phyloP scores from a whole-genome alignment of 2,888 invertebrate species.

The Lepidocyrtoides sp. region DNA sequence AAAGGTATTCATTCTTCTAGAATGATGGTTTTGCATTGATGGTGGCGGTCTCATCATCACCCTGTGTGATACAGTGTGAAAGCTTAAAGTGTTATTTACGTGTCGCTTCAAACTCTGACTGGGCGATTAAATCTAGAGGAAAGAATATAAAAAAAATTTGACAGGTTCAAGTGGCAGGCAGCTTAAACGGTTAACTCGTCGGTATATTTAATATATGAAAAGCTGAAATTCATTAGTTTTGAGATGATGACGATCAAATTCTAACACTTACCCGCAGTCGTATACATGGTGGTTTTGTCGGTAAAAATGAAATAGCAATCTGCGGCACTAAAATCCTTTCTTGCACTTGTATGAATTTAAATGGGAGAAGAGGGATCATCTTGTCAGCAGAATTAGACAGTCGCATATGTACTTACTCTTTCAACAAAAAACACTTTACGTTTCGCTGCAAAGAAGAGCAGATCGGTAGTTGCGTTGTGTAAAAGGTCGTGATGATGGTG shows the following conservation, averaged over 20 bases:
- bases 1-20: constrained; percentile 2
- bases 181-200: neutral
- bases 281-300: neutral
- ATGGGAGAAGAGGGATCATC: constrained; percentile 31
- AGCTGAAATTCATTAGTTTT: constrained; percentile 51
- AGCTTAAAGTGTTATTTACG: constrained; percentile 64
- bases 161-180: constrained; percentile 47
- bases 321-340: too few relatives aligned
- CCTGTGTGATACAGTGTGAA: constrained; percentile 16
- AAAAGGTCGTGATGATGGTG: neutral
- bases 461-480: neutral
- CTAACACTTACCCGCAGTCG: neutral
- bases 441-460: neutral
- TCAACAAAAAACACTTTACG: constrained; percentile 42
- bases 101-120: constrained; percentile 42
- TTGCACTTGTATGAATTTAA: constrained; percentile 7
- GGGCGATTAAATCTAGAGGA: constrained; percentile 57
- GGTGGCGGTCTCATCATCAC: neutral
- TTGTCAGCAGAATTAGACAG: constrained; percentile 27
- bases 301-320: neutral
- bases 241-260: neutral
- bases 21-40: constrained; percentile 20
- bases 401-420: constrained; percentile 24
- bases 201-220: constrained; percentile 15
- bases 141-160: constrained; percentile 65